Evolutionary conservation across 2,888 invertebrate species (phyloP), one percentile per base, ranked within the genome.

Genomic region (Euplexia lucipara): DNA sequence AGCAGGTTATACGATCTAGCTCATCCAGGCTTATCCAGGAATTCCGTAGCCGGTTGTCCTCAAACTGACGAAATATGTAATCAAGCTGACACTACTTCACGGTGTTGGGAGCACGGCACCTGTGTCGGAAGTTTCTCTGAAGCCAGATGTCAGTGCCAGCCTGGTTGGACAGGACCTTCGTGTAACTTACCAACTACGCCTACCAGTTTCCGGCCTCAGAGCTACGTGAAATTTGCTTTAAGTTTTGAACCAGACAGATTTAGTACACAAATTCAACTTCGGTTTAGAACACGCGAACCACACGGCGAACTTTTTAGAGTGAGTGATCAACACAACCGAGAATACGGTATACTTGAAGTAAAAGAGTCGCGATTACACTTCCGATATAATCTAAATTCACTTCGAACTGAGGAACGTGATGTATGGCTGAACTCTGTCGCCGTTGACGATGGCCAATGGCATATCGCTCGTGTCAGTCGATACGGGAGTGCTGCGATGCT

Each of bases 371-470:
- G 98, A 75, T 95, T 99, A 60, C 98, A 98, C 87, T 99, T 99
- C 95, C 96, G 98, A 74, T 99, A 98, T 91, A 99, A 99, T 91
- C 95, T 99, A 56, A 99, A 99, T 90, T 98, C 98, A 18, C 93
- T 98, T 73, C 96, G 98, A 73, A 98, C 98, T 6, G 98, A 99
- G 90, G 98, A 99, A 89, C 97, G 97, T 71, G 98, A 98, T 86
- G 97, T 99, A 81, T 98, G 98, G 98, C 94, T 99, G 53, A 98
- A 98, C 81, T 97, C 98, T 6, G 97, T 99, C 30, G 97, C 98
- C 1, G 99, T 99, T 2, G 98, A 99, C 86, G 98, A 99, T 89
- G 99, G 99, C 1, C 98, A 99, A 85, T 99, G 99, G 99, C 99
- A 99, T 89, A 98, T 98, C 58, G 98, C 98, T 6, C 96, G 98